Evolutionary conservation across 2,797 vertebrate genomes (phyloP), one percentile per base, ranked within the genome.

Genomic region (Cryptoprocta ferox): DNA sequence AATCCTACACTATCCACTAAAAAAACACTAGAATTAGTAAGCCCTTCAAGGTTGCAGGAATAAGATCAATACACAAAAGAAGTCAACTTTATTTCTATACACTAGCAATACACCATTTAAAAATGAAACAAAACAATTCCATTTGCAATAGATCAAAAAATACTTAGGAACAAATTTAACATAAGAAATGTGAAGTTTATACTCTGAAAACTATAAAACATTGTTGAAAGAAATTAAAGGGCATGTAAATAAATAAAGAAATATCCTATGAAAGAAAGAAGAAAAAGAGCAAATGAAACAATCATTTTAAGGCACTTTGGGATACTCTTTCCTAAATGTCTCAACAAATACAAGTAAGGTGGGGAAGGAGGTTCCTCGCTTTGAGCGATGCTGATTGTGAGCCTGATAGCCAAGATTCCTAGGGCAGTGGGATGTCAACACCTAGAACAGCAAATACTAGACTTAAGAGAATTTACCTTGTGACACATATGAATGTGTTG

Each of bases 101-200:
- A 15, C 3, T 82, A 83, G 18, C 3, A 73, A 89, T 63, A 16
- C 89, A 92, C 26, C 39, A 73, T 42, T 76, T 28, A 70, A 95
- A 92, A 56, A 71, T 70, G n/a, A 94, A 91, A 91, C 10, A 88
- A 94, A 91, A 91, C 10, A 88, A 78, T 81, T 61, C 3, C 16
- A 95, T 35, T 85, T 84, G 59, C 13, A 66, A 63, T 0, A 76
- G 50, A 73, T 83, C 21, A 71, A 81, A 45, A 86, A 80, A 89
- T 76, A 70, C 45, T 50, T 30, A 75, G 9, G 28, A 81, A 91
- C n/a, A 95, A 73, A 18, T 48, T 75, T 93, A 81, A 93, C 50
- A 70, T 53, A 89, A 63, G 30, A 68, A 75, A 18, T 66, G 0
- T 3, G 56, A 94, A 93, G 59, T 1, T 24, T 68, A 70, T 24